Evolutionary conservation across 1,140 invertebrate genomes (phyloP), one percentile per base, ranked within the genome.

Genomic region (Oncopodura yosiiana): DNA sequence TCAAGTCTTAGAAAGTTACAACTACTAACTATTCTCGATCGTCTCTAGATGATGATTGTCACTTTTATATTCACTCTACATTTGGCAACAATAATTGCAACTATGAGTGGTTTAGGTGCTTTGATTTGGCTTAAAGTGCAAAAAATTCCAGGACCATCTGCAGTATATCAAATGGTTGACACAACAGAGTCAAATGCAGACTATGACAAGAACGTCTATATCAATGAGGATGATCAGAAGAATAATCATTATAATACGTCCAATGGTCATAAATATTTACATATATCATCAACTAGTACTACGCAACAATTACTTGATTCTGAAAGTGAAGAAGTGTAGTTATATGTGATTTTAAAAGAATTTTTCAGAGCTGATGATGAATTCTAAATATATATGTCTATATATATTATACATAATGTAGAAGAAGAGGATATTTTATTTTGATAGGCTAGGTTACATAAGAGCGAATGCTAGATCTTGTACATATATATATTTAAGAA

Each of bases 51-150:
- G 65, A 75, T 76, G 73, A 66, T 73, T 5, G 68, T 71, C 0
- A 74, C 73, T 3, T 56, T 73, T 32, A 69, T 72, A 26, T 76
- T 73, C 52, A 62, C 69, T 8, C 75, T 73, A 74, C 74, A 76
- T 58, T 58, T 65, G 19, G 69, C 65, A 0, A 62, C 64, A 18
- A 44, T 64, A 29, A 66, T 75, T 21, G 60, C 69, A 0, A 18
- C 68, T 3, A 66, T 73, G 53, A 49, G 69, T 21, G 49, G 63
- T 3, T 53, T 71, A 21, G 70, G 68, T 8, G 59, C 53, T 3
- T 39, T 68, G 8, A 64, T 71, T 14, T 61, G 55, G 55, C 3
- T 56, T 2, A 41, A 62, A 23, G 56, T 65, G 3, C 50, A 32
- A 53, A 66, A 53, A 11, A 16, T 44, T 42, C 57, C 42, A 41